phyloP scores from a whole-genome alignment of 2,113 vertebrate genomes.

The Progne subis region DNA sequence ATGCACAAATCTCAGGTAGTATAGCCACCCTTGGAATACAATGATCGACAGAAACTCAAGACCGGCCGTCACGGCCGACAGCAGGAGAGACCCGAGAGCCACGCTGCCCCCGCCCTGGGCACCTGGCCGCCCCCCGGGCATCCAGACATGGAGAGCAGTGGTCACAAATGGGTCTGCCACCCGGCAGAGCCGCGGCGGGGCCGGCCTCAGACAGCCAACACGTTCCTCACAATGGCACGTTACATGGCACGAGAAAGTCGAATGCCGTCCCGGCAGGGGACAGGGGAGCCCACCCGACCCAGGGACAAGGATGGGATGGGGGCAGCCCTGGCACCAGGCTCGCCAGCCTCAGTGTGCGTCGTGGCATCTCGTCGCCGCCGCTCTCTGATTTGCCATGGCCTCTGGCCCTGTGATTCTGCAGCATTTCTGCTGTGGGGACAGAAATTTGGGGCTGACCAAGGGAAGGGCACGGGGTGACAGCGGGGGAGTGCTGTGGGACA shows the following conservation, averaged over 20 bases:
- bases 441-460: neutral
- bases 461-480: neutral
- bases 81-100: neutral
- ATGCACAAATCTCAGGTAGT: slow-evolving; percentile 87
- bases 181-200: neutral
- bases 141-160: neutral
- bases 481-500: accelerated
- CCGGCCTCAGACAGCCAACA: slow-evolving; percentile 70
- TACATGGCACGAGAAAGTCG: slow-evolving; percentile 73
- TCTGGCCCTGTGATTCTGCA: neutral
- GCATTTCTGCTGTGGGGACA: neutral
- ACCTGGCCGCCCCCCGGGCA: neutral
- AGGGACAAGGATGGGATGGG: neutral
- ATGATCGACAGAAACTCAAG: slow-evolving; percentile 76
- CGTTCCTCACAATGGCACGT: slow-evolving; percentile 80
- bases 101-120: accelerated
- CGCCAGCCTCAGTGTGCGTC: neutral
- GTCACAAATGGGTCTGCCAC: neutral
- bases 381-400: neutral
- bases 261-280: neutral
- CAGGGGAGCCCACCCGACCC: neutral
- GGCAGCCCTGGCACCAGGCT: neutral
- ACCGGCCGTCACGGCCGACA: slow-evolving; percentile 30
- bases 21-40: slow-evolving; percentile 82
- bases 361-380: neutral